Evolutionary conservation across 2,113 vertebrate species (phyloP).

Genomic region (Eptatretus burgeri): DNA sequence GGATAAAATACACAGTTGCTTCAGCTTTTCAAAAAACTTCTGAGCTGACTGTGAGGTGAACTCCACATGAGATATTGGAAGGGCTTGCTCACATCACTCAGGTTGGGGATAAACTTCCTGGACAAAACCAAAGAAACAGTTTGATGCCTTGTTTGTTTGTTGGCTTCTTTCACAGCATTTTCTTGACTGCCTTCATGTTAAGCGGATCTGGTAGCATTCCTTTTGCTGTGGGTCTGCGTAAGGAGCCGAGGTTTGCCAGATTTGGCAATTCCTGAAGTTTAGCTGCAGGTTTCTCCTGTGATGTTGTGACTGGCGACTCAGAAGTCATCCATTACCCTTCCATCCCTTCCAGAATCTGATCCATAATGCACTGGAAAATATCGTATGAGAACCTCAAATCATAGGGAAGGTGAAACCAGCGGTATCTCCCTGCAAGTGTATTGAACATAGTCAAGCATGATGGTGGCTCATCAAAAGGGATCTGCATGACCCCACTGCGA

Average conservation of each 20-base stretch:
- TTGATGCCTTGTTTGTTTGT: neutral
- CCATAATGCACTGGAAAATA: neutral
- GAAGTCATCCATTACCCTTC: slow-evolving; percentile 4
- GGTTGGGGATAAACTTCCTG: neutral
- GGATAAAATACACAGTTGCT: neutral
- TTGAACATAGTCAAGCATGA: neutral
- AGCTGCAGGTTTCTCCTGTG: neutral
- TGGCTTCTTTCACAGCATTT: neutral
- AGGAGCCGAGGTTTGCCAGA: neutral
- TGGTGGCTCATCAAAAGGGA: neutral
- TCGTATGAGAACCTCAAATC: neutral
- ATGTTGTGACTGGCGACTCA: neutral
- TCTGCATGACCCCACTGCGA: neutral
- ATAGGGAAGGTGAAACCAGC: neutral
- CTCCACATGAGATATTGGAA: neutral
- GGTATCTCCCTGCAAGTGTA: neutral
- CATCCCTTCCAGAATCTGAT: neutral
- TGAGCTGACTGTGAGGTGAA: neutral
- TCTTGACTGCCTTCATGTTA: neutral
- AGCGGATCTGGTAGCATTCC: neutral
- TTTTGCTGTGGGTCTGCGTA: neutral
- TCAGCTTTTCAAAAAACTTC: neutral
- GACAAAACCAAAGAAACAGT: too few relatives aligned
- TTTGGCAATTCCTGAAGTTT: neutral
- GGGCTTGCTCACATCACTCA: neutral